A percentile compares a stretch with the other conserved stretches of the same genome.
Conservation (phyloP, 2,113 vertebrate genomes). For the Phasianus colchicus region DNA sequence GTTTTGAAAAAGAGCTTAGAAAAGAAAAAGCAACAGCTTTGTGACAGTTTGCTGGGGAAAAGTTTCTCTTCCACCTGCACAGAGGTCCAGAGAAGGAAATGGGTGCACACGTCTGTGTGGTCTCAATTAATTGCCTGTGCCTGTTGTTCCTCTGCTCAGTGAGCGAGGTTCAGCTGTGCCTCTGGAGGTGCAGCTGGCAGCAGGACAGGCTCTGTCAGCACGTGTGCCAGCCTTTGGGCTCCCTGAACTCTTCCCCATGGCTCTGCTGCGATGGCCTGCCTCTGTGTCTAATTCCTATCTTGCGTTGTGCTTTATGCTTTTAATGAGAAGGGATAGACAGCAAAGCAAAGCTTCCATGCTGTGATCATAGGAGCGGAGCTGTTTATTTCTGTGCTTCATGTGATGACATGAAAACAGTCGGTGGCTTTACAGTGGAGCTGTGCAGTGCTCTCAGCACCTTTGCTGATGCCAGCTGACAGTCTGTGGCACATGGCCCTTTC, state of each 20-base stretch:
- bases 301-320: slow-evolving; percentile 4
- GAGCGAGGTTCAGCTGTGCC: not conserved
- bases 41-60: slow-evolving; percentile 57
- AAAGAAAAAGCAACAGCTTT: slow-evolving; percentile 46
- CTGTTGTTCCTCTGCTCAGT: not conserved
- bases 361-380: slow-evolving; percentile 44
- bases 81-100: slow-evolving; percentile 11
- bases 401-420: slow-evolving; percentile 50
- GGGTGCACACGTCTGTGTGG: slow-evolving; percentile 2
- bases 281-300: slow-evolving; percentile 28
- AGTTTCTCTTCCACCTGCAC: slow-evolving; percentile 46
- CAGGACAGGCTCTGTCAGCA: not conserved
- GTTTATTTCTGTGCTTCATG: slow-evolving; percentile 53
- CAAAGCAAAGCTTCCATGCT: slow-evolving; percentile 51
- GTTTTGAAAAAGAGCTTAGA: slow-evolving; percentile 13
- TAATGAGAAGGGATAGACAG: slow-evolving; percentile 46
- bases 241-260: slow-evolving; percentile 23
- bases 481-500: not conserved
- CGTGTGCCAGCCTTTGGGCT: not conserved
- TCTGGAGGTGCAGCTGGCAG: not conserved
- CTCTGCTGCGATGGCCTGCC: not conserved
- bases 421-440: not conserved
- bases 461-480: slow-evolving; percentile 12
- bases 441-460: slow-evolving; percentile 2
- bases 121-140: not conserved